Conservation (phyloP, 2,113 vertebrate genomes). For the Oreocharis arfaki region DNA sequence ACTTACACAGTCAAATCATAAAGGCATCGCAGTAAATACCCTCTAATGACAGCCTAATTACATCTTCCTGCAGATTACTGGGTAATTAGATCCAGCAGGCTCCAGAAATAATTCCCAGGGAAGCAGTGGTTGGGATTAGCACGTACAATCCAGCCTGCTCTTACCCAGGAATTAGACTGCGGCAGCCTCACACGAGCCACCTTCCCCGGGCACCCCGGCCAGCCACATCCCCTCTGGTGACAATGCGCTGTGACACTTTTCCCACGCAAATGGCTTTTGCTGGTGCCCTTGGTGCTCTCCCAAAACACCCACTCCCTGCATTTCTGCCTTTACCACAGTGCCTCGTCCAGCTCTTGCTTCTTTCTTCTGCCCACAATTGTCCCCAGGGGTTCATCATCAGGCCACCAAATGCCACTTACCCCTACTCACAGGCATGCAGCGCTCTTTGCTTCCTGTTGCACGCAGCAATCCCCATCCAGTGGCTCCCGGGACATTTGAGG, state of each 20-base stretch:
- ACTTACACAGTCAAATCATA: conserved; percentile 61
- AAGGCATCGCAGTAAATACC: conserved; percentile 60
- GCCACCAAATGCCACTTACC: neutral
- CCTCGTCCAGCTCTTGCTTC: neutral
- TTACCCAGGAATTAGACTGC: neutral
- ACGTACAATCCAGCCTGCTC: conserved; percentile 6
- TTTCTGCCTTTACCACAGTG: neutral
- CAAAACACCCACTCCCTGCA: neutral
- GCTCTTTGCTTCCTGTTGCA: neutral
- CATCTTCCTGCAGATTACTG: conserved; percentile 67
- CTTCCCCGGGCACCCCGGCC: fast-evolving
- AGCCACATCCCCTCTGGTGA: neutral
- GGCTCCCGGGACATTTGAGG: fast-evolving
- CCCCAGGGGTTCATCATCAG: neutral
- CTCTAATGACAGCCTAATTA: conserved; percentile 69
- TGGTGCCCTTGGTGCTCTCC: neutral
- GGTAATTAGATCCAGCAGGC: conserved; percentile 67
- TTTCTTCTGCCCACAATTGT: neutral
- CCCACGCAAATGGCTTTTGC: neutral
- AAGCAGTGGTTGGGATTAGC: conserved; percentile 48
- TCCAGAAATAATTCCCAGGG: conserved; percentile 68
- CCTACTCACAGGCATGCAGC: neutral
- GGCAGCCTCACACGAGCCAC: neutral
- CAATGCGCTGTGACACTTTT: fast-evolving
- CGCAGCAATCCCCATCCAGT: neutral